phyloP scores from a whole-genome alignment of 2,888 invertebrate species.

The Epistrophe grossulariae region DNA sequence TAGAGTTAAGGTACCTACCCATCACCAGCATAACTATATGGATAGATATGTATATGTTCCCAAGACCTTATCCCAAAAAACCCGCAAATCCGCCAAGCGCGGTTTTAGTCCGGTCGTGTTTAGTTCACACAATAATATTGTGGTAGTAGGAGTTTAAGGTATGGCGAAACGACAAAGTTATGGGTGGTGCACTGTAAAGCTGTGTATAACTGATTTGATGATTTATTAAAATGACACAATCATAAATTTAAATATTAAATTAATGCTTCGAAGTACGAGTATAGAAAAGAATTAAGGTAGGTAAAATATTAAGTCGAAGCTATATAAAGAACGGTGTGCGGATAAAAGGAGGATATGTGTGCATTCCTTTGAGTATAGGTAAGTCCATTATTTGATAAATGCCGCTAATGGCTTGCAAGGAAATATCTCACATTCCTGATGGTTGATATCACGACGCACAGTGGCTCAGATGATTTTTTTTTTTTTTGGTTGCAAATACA shows the following conservation, averaged over 20 bases:
- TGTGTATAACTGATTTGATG: conserved; percentile 67
- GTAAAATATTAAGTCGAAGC: too few relatives aligned
- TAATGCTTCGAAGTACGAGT: conserved; percentile 3
- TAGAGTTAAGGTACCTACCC: not conserved
- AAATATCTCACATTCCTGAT: conserved; percentile 31
- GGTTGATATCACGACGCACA: not conserved
- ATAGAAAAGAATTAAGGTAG: not conserved
- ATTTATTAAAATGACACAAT: conserved; percentile 70
- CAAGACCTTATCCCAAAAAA: conserved; percentile 28
- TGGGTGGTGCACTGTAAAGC: not conserved
- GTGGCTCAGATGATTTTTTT: too few relatives aligned
- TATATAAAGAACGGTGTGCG: not conserved
- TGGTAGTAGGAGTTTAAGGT: not conserved
- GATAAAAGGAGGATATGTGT: not conserved
- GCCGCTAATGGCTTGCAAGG: conserved; percentile 15
- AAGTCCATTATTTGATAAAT: conserved; percentile 43
- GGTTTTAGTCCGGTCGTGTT: conserved; percentile 44
- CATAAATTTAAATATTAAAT: conserved; percentile 71
- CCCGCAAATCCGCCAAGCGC: conserved; percentile 52
- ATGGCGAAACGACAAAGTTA: not conserved
- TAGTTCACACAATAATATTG: conserved; percentile 15
- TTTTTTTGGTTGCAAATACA: too few relatives aligned
- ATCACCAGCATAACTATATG: not conserved
- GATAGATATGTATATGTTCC: conserved; percentile 50
- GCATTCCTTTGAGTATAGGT: conserved; percentile 21